phyloP scores from a whole-genome alignment of 2,113 vertebrate species.

The Narcine bancroftii region DNA sequence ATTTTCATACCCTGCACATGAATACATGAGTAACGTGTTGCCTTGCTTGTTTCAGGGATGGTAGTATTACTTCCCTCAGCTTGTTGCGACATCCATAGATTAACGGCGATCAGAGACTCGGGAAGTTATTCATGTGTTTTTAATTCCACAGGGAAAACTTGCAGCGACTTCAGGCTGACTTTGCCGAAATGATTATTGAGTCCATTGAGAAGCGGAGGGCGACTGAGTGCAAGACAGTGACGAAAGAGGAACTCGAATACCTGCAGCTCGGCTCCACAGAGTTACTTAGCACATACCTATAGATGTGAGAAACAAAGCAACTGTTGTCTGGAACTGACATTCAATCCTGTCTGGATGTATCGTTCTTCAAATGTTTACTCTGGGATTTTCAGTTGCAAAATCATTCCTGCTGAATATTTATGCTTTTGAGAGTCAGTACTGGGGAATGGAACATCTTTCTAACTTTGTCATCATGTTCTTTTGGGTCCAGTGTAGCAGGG shows the following conservation, averaged over 20 bases:
- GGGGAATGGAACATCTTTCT: not conserved
- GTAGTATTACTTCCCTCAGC: no score
- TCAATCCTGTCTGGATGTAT: not conserved
- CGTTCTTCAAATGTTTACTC: not conserved
- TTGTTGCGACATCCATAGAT: not conserved
- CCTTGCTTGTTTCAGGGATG: not conserved
- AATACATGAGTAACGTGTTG: not conserved
- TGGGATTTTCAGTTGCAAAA: not conserved
- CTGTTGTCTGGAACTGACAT: not conserved
- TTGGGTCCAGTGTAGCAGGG: not conserved
- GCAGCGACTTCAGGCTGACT: conserved; percentile 80
- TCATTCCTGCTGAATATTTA: not conserved
- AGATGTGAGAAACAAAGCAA: conserved; percentile 39
- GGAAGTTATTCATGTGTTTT: not conserved
- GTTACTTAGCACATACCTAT: conserved; percentile 67
- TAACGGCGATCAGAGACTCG: no score
- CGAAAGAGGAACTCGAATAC: conserved; percentile 65
- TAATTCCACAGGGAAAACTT: conserved; percentile 74
- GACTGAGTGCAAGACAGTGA: conserved; percentile 47
- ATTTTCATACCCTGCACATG: no score
- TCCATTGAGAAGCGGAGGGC: conserved; percentile 65
- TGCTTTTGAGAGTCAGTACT: not conserved
- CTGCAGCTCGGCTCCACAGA: conserved; percentile 73
- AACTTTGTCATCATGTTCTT: not conserved
- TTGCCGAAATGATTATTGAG: conserved; percentile 78